These are phyloP conservation scores for Ischnura elegans DNA, from an alignment of 2,888 invertebrate species.

Conservation along the genomic window DNA sequence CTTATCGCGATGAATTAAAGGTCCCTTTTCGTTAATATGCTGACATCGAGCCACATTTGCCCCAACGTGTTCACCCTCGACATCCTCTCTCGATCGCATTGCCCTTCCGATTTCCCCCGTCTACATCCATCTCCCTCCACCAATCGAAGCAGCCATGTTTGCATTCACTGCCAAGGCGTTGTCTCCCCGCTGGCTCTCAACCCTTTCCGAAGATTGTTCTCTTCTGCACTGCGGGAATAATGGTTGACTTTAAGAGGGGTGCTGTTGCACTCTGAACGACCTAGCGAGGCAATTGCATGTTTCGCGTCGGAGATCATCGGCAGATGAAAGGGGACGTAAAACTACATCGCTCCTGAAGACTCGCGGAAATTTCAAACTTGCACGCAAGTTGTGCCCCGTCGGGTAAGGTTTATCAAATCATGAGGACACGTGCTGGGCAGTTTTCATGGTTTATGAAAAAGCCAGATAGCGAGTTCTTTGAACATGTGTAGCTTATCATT, in stretches of 20 bases:
- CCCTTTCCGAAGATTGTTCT: not conserved
- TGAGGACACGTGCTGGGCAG: not conserved
- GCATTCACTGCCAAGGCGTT: conserved; percentile 9
- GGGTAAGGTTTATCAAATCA: conserved; percentile 16
- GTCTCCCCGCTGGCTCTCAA: not conserved
- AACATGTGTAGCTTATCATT: conserved; percentile 6
- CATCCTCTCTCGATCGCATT: not conserved
- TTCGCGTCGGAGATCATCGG: not conserved
- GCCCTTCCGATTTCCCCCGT: not conserved
- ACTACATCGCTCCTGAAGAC: not conserved
- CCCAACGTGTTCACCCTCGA: not conserved
- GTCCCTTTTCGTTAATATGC: no score
- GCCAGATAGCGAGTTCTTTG: not conserved
- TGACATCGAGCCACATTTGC: no score
- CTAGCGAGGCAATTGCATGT: conserved; percentile 8
- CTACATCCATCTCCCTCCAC: not conserved
- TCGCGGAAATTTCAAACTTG: not conserved
- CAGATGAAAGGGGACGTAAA: conserved; percentile 24
- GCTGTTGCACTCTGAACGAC: not conserved
- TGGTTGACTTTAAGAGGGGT: not conserved
- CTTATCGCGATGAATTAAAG: no score
- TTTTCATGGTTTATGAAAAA: not conserved
- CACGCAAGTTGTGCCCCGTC: not conserved
- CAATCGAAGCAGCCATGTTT: not conserved
- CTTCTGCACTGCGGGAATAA: conserved; percentile 16